Conservation (phyloP, 2,113 vertebrate species). For the Nesogale talazaci region DNA sequence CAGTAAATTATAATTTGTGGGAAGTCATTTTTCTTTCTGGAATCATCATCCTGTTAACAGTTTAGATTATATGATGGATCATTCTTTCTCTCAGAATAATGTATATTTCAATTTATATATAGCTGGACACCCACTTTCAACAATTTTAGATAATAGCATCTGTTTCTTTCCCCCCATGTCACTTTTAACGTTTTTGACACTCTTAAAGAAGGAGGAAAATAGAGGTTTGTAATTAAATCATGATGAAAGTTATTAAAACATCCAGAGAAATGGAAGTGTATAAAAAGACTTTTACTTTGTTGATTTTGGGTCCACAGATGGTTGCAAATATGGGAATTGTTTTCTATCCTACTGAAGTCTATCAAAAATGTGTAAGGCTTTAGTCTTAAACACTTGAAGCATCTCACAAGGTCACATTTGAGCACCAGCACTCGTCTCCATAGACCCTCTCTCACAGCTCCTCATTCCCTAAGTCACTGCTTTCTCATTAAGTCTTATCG, state of each 20-base stretch:
- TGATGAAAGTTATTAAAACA: neutral
- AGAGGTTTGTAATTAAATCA: neutral
- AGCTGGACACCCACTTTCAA: neutral
- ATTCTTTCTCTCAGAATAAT: neutral
- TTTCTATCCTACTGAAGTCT: neutral
- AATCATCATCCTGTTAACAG: neutral
- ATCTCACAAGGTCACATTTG: neutral
- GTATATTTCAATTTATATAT: neutral
- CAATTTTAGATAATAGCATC: neutral
- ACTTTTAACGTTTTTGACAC: neutral
- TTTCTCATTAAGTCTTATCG: neutral
- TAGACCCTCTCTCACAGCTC: neutral
- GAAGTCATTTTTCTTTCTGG: neutral
- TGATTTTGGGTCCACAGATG: too few species aligned
- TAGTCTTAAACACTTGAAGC: neutral
- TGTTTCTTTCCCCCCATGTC: neutral
- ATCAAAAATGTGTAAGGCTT: neutral
- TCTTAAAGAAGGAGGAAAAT: neutral
- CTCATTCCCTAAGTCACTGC: neutral
- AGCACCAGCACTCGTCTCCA: too few species aligned
- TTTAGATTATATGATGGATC: neutral
- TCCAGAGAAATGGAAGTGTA: neutral
- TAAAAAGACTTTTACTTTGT: neutral
- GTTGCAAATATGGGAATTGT: too few species aligned
- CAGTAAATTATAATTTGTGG: conserved; percentile 14